Evolutionary conservation across 2,888 invertebrate species (phyloP).

Genomic region (Andricus quercusramuli): DNA sequence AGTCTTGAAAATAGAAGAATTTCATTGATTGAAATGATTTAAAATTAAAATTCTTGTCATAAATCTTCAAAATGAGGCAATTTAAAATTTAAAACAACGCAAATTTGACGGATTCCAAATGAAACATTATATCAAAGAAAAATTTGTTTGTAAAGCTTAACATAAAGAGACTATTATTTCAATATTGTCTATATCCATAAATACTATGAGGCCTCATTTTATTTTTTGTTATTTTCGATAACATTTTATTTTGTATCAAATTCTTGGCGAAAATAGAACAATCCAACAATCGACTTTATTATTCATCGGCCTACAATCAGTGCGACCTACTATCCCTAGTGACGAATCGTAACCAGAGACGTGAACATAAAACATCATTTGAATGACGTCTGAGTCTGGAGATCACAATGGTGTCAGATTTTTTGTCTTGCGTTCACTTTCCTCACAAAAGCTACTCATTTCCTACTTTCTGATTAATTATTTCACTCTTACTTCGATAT

Average conservation of each 20-base stretch:
- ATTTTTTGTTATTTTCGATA: too few species aligned
- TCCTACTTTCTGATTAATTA: background rate
- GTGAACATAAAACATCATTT: conserved; percentile 25
- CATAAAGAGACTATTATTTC: too few species aligned
- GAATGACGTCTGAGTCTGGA: conserved; percentile 1
- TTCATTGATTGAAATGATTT: too few species aligned
- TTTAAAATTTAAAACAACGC: too few species aligned
- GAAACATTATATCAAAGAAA: too few species aligned
- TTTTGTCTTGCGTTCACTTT: conserved; percentile 2
- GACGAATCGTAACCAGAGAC: conserved; percentile 48
- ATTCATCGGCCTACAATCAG: conserved; percentile 47
- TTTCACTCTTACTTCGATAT: background rate
- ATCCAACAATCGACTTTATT: conserved; percentile 28
- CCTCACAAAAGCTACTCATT: background rate
- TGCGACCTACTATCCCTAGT: conserved; percentile 43
- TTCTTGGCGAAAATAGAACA: background rate
- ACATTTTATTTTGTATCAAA: too few species aligned
- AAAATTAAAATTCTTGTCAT: too few species aligned
- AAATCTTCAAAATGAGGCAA: too few species aligned
- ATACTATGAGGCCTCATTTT: background rate
- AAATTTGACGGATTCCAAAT: too few species aligned
- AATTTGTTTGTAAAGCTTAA: too few species aligned
- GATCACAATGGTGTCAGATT: conserved; percentile 30
- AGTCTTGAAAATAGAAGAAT: too few species aligned
- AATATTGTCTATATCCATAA: too few species aligned